These are phyloP conservation scores for Oryzias sinensis DNA, from an alignment of 2,797 vertebrate species.

Conservation along the genomic window DNA sequence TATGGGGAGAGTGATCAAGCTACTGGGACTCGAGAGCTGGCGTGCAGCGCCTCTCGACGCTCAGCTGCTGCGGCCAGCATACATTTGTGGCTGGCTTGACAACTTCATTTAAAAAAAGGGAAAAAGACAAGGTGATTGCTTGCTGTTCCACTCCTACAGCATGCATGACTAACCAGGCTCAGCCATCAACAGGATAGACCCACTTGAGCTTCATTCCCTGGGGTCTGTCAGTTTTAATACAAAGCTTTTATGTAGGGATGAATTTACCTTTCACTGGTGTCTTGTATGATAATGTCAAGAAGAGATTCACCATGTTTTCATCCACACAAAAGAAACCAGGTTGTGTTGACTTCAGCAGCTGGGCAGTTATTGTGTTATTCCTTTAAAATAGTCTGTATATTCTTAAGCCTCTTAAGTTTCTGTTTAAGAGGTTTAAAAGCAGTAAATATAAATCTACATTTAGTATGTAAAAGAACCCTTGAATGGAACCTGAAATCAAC, in stretches of 20 bases:
- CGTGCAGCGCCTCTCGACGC: conserved; percentile 58
- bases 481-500: too few relatives aligned
- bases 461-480: too few relatives aligned
- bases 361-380: conserved; percentile 10
- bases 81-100: conserved; percentile 69
- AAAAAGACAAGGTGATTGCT: conserved; percentile 68
- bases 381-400: background rate
- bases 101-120: conserved; percentile 72
- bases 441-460: too few relatives aligned
- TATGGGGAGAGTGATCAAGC: conserved; percentile 51
- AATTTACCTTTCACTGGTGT: conserved; percentile 39
- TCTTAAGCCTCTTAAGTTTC: too few relatives aligned
- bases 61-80: conserved; percentile 42
- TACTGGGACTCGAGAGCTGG: conserved; percentile 56
- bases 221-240: conserved; percentile 66
- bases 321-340: conserved; percentile 9
- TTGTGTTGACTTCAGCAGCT: background rate
- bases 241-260: conserved; percentile 52
- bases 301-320: conserved; percentile 17
- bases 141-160: conserved; percentile 56
- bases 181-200: conserved; percentile 49
- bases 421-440: too few relatives aligned
- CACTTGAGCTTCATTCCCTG: conserved; percentile 54
- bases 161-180: conserved; percentile 71
- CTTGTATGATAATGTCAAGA: conserved; percentile 36